These are phyloP conservation scores for Diorhabda sublineata DNA, from an alignment of 1,140 invertebrate species.

Conservation along the genomic window DNA sequence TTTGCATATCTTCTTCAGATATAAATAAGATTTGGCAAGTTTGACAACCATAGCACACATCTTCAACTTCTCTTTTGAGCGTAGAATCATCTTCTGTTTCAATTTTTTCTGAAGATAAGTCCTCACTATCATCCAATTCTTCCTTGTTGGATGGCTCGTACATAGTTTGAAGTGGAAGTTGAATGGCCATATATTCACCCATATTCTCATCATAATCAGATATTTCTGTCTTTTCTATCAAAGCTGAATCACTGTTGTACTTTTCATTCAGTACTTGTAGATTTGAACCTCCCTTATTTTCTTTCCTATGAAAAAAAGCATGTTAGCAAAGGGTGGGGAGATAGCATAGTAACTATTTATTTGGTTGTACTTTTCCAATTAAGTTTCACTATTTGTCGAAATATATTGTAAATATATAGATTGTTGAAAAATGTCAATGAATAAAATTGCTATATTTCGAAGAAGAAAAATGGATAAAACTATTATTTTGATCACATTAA, in stretches of 20 bases:
- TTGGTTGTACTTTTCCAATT: too few species aligned
- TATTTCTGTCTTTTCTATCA: neutral
- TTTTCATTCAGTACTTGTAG: neutral
- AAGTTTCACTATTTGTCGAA: too few species aligned
- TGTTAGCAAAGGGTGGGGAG: too few species aligned
- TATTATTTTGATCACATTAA: too few species aligned
- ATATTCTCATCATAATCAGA: neutral
- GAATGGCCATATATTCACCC: neutral
- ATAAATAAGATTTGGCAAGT: conserved; percentile 41
- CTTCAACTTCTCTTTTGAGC: conserved; percentile 5
- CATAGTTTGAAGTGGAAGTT: neutral
- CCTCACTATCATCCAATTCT: neutral
- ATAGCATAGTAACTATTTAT: too few species aligned
- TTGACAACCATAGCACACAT: conserved; percentile 36
- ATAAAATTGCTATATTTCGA: too few species aligned
- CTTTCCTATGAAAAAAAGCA: neutral
- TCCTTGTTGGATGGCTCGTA: neutral
- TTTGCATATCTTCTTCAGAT: conserved; percentile 39
- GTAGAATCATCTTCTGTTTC: neutral
- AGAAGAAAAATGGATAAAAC: too few species aligned
- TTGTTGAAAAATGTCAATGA: too few species aligned
- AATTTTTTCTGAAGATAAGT: neutral
- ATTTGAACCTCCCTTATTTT: neutral
- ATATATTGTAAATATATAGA: too few species aligned
- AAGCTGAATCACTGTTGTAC: neutral